Evolutionary conservation across 2,888 invertebrate species (phyloP), one percentile per base, ranked within the genome.

Genomic region (Drosophila greeni): DNA sequence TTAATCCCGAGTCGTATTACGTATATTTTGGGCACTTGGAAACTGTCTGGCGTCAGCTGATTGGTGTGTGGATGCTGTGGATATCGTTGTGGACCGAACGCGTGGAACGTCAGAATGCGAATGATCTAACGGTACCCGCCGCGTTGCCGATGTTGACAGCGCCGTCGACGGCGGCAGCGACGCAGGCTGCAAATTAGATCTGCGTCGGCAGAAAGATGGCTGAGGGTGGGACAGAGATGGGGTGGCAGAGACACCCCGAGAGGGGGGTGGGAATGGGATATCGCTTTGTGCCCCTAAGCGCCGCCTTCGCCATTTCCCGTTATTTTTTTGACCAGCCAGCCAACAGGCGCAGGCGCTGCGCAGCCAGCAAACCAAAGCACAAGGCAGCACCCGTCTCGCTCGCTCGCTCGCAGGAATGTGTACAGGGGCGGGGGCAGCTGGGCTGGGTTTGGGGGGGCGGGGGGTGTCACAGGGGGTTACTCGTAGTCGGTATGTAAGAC

Each of bases 111-210:
- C 81, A 73, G 76, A 70, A 75, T 74, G 85, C 86, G 87, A 86
- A 87, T 86, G 86, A 87, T 87, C 86, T 86, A 82, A 86, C 80
- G 75, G 82, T 57, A 62, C 61, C 51, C 54, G 64, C 66, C 45
- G 61, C 37, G 72, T 72, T 65, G 75, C 78, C 78, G 70, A 80
- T 70, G 85, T 84, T 78, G 40, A 34, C 56, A 52, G 45, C 52
- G 62, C 37, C 23, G 65, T 31, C 23, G 53, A 24, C 31, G 42
- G 36, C 16, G 66, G 23, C 42, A 48, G 59, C 51, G 55, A 47
- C 18, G 58, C 26, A 12, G 2, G 37, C 66, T 24, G 61, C 56
- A 69, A 69, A 69, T 65, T 71, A 66, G 72, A 73, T 69, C 72
- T 57, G 60, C 55, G 65, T 47, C 52, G 59, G 42, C 66, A 68